Evolutionary conservation across 2,113 vertebrate species (phyloP).

Genomic region (Calyptommatus sinebrachiatus): DNA sequence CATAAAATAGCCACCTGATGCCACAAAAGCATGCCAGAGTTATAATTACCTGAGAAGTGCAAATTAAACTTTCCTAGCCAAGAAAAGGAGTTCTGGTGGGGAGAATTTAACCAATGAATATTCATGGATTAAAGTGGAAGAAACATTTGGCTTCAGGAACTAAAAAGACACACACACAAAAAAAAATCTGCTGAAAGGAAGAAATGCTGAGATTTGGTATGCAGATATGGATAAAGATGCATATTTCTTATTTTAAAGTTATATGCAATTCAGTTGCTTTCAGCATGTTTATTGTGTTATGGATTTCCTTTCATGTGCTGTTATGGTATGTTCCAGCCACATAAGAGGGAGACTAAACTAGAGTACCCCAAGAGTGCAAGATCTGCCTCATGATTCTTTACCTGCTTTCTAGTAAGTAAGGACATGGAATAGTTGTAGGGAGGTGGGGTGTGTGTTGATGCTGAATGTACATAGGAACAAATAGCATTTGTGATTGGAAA

Average conservation of each 20-base stretch:
- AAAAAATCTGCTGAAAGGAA: background rate
- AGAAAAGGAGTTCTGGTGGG: background rate
- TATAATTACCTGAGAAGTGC: background rate
- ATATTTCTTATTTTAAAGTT: background rate
- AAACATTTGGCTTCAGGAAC: background rate
- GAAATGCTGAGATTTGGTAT: background rate
- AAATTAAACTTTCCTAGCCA: background rate
- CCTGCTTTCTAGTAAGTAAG: no score
- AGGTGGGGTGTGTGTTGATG: no score
- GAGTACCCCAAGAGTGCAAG: no score
- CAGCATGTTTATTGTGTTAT: no score
- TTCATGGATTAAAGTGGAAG: background rate
- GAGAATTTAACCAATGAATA: background rate
- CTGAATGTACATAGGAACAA: no score
- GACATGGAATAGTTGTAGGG: no score
- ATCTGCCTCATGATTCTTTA: no score
- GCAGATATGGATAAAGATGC: background rate
- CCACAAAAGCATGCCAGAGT: background rate
- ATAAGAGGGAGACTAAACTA: no score
- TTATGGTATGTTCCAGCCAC: no score
- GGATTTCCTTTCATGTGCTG: no score
- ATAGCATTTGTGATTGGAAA: no score
- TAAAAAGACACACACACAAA: background rate
- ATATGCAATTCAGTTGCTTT: background rate
- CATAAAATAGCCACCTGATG: conserved; percentile 7